phyloP scores from a whole-genome alignment of 2,797 vertebrate species.

The Fistularia tabacaria region DNA sequence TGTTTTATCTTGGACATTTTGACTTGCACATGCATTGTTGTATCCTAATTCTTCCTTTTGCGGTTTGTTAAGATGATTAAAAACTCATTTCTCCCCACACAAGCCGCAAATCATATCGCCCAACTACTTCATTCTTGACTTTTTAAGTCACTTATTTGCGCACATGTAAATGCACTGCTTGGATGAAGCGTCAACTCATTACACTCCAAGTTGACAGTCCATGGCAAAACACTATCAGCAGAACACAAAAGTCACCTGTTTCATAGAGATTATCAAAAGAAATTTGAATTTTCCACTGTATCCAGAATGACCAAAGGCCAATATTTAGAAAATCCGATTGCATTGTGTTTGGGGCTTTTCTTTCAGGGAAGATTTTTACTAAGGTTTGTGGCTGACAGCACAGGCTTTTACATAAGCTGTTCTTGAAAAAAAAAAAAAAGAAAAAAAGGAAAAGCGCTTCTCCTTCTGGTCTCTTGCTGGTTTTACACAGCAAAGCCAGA shows the following conservation, averaged over 20 bases:
- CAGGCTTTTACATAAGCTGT: slow-evolving; percentile 53
- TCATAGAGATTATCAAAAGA: slow-evolving; percentile 59
- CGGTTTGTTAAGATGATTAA: slow-evolving; percentile 1
- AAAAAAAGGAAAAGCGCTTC: slow-evolving; percentile 29
- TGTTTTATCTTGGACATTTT: slow-evolving; percentile 2
- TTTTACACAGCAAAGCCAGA: slow-evolving; percentile 49
- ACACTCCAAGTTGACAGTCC: slow-evolving; percentile 8
- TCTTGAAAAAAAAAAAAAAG: slow-evolving; percentile 21
- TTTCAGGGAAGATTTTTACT: slow-evolving; percentile 32
- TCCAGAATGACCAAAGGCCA: slow-evolving; percentile 44
- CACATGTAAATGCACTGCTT: slow-evolving; percentile 32
- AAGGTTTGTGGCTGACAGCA: slow-evolving; percentile 50
- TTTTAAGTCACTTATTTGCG: slow-evolving; percentile 40
- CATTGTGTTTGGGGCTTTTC: slow-evolving; percentile 27
- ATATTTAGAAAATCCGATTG: slow-evolving; percentile 35
- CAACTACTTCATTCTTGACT: slow-evolving; percentile 30
- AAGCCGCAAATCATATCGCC: slow-evolving; percentile 17
- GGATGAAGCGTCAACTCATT: no score
- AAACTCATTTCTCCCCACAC: no score
- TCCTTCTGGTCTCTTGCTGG: slow-evolving; percentile 49
- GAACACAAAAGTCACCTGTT: slow-evolving; percentile 66
- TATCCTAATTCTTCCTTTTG: slow-evolving; percentile 3
- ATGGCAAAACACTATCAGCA: slow-evolving; percentile 53
- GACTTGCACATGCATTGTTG: slow-evolving; percentile 4
- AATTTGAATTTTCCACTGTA: slow-evolving; percentile 28